A percentile compares a stretch with the other conserved stretches of the same genome.
Evolutionary conservation across 2,113 vertebrate genomes (phyloP).

Genomic region (Cyphomyrus plagiostoma): DNA sequence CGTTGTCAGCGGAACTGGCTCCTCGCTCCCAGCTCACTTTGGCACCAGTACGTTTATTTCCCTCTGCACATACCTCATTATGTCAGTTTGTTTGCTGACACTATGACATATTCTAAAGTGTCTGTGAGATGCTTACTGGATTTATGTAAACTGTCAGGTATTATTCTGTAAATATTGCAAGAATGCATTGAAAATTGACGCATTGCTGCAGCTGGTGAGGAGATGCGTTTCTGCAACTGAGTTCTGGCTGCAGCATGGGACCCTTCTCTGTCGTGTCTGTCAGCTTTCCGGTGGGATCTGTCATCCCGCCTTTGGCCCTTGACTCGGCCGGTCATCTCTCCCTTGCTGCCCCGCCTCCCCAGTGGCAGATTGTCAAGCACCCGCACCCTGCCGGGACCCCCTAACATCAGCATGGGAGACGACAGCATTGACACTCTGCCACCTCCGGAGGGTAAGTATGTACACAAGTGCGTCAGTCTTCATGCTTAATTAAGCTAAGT

Average conservation of each 20-base stretch:
- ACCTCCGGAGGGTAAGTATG: constrained; percentile 20
- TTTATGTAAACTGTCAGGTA: not conserved
- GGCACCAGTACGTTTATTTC: not conserved
- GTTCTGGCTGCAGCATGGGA: not conserved
- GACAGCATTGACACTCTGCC: not conserved
- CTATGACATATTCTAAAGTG: not conserved
- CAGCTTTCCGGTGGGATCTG: not conserved
- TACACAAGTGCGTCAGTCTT: not conserved
- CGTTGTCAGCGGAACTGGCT: not conserved
- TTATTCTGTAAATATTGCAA: not conserved
- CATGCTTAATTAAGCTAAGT: not conserved
- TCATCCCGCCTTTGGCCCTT: not conserved
- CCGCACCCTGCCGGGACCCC: not conserved
- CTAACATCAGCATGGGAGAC: not conserved
- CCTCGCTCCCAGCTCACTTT: not conserved
- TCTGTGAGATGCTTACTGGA: not conserved
- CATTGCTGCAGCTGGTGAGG: not conserved
- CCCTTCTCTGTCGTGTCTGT: not conserved
- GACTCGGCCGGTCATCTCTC: not conserved
- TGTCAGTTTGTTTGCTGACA: not conserved
- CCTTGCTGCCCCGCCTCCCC: not conserved
- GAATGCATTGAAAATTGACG: not conserved
- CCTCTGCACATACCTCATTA: not conserved
- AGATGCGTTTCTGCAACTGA: not conserved
- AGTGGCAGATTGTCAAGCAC: not conserved